Conservation (phyloP, 2,113 vertebrate genomes). For the Malurus cyaneus region DNA sequence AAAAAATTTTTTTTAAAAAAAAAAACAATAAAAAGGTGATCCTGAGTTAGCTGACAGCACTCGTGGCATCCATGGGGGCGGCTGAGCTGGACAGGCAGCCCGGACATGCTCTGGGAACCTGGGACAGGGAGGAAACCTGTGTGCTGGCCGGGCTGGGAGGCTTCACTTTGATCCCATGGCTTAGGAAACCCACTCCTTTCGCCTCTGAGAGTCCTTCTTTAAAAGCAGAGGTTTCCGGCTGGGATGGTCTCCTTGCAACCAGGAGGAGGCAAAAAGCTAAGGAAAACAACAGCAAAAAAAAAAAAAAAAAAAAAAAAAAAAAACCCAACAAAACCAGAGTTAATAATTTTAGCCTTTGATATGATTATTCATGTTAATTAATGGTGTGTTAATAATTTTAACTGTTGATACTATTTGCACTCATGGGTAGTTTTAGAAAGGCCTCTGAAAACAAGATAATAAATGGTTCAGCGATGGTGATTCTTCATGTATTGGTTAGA, state of each 20-base stretch:
- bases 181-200: conserved; percentile 70
- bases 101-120: conserved; percentile 56
- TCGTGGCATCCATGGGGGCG: not conserved
- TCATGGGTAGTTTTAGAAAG: not conserved
- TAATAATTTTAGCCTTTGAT: conserved; percentile 32
- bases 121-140: conserved; percentile 75
- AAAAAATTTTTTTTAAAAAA: not conserved
- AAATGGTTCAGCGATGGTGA: not conserved
- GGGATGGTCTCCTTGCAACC: not conserved
- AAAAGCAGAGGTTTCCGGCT: conserved; percentile 55
- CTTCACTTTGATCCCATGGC: conserved; percentile 70
- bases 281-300: not conserved
- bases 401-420: not conserved
- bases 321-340: no score
- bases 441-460: not conserved
- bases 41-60: not conserved
- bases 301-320: not conserved
- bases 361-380: not conserved
- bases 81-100: conserved; percentile 50
- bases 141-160: conserved; percentile 63
- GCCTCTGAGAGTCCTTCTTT: conserved; percentile 66
- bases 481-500: not conserved
- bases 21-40: not conserved
- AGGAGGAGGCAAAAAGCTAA: not conserved
- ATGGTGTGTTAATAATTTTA: conserved; percentile 23